Base-by-base conservation (phyloP, 2,888 invertebrate genomes). In the Deilephila porcellus region DNA sequence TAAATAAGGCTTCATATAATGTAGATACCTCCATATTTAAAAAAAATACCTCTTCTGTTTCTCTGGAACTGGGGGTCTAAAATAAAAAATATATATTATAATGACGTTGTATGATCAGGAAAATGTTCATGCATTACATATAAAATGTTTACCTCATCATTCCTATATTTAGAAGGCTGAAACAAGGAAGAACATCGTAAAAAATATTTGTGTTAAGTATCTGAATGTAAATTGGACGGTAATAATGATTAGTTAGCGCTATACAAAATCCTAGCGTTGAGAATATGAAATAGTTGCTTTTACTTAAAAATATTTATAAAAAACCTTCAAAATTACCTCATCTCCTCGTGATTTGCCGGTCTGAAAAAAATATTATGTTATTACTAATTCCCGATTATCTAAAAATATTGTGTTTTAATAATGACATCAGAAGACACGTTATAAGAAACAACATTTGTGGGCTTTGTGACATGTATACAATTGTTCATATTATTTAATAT, bases 281-380 rank as follows among this genome's bases (percentile, higher is more conserved):
- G 37, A 11, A 8, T 37, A 37, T 37, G 37, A 45, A 45, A 45
- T 3, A 11, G 2, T 11, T 4, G 5, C 3, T 32, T 45, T 3
- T 11, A 45, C 11, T 45, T 45, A 45, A 45, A 11, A 11, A 25
- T 60, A 34, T 19, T n/a, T 2, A 3, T 63, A 71, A 75, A 64
- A 37, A 76, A 71, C 45, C 11, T 19, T 32, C 70, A 14, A 73
- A 52, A 25, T 75, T 84, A 91, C 91, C 89, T 90, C 89, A 76
- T 91, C 90, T 63, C 90, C 91, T 77, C 88, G 86, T 7, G 91
- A 91, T 80, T 91, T 88, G 73, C 91, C 91, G 45, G 91, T 91
- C 91, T 91, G 85, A 72, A 86, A 86, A 74, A 73, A 77, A 72
- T 67, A 75, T 60, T 29, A 59, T 56, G 11, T 45, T 45, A 45